These are phyloP conservation scores for Serripes groenlandicus DNA, from an alignment of 2,888 invertebrate genomes.

Conservation along the genomic window DNA sequence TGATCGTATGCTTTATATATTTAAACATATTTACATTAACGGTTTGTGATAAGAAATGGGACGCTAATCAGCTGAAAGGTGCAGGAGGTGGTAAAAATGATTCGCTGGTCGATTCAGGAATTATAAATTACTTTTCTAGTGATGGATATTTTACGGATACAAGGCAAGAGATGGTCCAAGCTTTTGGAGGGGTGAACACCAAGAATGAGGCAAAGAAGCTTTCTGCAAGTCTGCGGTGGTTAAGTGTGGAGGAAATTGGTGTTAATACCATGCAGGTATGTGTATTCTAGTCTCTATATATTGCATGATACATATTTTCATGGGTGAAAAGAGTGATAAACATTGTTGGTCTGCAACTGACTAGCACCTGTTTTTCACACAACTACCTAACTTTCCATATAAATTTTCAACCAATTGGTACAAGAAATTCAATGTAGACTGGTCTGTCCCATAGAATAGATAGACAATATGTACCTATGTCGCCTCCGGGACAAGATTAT, in stretches of 20 bases:
- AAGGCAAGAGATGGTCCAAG: conserved; percentile 81
- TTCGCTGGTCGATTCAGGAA: conserved; percentile 41
- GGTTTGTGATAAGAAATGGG: conserved; percentile 1
- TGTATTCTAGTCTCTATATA: no score
- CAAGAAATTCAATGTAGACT: no score
- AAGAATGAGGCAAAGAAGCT: conserved; percentile 82
- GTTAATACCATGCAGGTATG: conserved; percentile 86
- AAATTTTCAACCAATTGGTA: no score
- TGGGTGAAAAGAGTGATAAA: no score
- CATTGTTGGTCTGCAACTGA: no score
- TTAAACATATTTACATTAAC: conserved; percentile 16
- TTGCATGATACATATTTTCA: no score
- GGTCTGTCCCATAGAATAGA: no score
- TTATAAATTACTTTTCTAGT: conserved; percentile 66
- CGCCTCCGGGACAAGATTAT: no score
- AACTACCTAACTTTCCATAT: no score
- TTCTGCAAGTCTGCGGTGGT: conserved; percentile 82
- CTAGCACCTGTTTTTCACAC: no score
- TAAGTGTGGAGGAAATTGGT: conserved; percentile 87
- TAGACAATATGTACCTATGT: no score
- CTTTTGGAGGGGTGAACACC: conserved; percentile 82
- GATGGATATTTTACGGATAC: conserved; percentile 78
- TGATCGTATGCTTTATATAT: background rate
- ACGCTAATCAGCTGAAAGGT: background rate
- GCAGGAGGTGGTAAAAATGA: background rate